phyloP scores from a whole-genome alignment of 2,797 vertebrate genomes.

The Notoglanidium macrostoma region DNA sequence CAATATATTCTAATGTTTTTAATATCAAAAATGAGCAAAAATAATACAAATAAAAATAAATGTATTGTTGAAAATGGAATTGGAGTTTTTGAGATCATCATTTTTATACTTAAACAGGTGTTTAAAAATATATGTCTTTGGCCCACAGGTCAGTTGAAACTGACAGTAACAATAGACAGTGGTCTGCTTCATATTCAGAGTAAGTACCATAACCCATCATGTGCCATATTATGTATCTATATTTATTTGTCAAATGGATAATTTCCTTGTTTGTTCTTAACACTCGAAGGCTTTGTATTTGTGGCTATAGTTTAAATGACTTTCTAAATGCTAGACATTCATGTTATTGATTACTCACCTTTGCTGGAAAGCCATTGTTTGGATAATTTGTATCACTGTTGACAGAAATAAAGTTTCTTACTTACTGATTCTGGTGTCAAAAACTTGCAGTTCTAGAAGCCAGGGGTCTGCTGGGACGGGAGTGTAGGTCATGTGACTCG shows the following conservation, averaged over 20 bases:
- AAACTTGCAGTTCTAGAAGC: conserved; percentile 77
- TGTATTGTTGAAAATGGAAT: neutral
- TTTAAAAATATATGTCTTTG: neutral
- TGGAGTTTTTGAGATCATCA: neutral
- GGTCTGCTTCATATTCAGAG: conserved; percentile 55
- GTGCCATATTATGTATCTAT: neutral
- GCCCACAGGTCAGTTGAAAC: conserved; percentile 60
- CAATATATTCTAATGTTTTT: neutral
- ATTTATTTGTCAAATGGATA: neutral
- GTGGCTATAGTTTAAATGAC: neutral
- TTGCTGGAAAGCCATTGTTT: neutral
- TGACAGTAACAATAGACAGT: conserved; percentile 53
- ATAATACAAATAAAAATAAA: neutral
- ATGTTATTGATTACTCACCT: neutral
- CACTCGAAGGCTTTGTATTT: neutral
- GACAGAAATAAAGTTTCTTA: neutral
- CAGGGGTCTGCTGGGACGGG: conserved; percentile 72
- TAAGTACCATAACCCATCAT: conserved; percentile 40
- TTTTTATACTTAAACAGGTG: neutral
- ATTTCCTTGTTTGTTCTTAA: neutral
- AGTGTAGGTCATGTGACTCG: conserved; percentile 67
- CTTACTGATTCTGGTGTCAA: neutral
- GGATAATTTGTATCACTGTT: neutral
- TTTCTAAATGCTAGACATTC: neutral
- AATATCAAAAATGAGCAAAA: neutral